Percentiles rank a stretch among this genome's conserved stretches.
phyloP scores from a whole-genome alignment of 2,797 vertebrate genomes.

The Microctenopoma stevenorrisi region DNA sequence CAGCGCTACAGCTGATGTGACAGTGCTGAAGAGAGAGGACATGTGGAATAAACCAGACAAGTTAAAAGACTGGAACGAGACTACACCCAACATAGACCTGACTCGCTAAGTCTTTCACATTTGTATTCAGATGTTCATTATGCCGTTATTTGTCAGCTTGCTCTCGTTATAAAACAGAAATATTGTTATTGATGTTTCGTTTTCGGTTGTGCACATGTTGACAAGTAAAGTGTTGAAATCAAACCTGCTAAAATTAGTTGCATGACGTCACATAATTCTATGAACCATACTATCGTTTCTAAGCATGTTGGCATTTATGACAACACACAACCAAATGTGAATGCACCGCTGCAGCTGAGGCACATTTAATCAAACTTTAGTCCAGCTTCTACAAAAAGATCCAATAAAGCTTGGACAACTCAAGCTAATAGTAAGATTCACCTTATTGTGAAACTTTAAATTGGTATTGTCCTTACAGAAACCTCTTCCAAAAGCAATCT shows the following conservation, averaged over 20 bases:
- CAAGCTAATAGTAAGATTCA: slow-evolving; percentile 16
- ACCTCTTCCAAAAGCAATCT: slow-evolving; percentile 37
- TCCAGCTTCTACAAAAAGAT: not conserved
- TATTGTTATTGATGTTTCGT: too few species aligned
- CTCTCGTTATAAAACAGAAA: too few species aligned
- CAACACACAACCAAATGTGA: not conserved
- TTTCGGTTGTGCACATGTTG: not conserved
- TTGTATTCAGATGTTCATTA: too few species aligned
- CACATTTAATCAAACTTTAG: not conserved
- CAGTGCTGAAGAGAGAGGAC: not conserved
- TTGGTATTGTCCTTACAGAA: slow-evolving; percentile 1
- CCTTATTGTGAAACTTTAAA: slow-evolving; percentile 32
- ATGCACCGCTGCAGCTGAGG: not conserved
- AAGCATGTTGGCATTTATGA: too few species aligned
- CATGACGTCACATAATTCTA: not conserved
- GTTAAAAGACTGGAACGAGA: too few species aligned
- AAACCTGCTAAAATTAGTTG: not conserved
- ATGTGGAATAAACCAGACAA: too few species aligned
- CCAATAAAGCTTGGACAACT: slow-evolving; percentile 1
- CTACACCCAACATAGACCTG: too few species aligned
- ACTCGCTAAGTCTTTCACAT: too few species aligned
- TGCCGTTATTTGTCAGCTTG: too few species aligned
- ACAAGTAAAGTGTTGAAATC: not conserved
- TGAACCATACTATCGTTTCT: not conserved
- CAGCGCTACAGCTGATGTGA: not conserved